These are phyloP conservation scores for Orchestes rusci DNA, from an alignment of 2,888 invertebrate genomes.

Conservation along the genomic window DNA sequence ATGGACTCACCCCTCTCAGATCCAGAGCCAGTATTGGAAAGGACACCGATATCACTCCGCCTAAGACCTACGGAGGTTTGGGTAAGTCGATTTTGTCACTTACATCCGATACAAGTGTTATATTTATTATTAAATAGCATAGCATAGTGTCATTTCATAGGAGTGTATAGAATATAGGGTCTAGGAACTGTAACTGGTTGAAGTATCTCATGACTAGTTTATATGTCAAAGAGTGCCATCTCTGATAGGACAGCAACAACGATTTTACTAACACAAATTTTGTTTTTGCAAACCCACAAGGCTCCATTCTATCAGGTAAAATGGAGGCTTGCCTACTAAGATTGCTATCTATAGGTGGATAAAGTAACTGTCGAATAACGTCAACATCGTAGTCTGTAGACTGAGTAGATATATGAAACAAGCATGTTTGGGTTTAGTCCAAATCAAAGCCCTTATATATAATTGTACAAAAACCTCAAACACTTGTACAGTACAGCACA, in stretches of 20 bases:
- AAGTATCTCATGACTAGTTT: no score
- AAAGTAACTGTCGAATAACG: slow-evolving; percentile 21
- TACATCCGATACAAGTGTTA: not conserved
- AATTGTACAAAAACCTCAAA: no score
- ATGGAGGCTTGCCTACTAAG: slow-evolving; percentile 54
- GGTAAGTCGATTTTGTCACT: slow-evolving; percentile 62
- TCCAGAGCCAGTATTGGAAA: slow-evolving; percentile 40
- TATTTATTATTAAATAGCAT: not conserved
- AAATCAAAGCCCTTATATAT: slow-evolving; percentile 23
- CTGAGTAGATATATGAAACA: slow-evolving; percentile 29
- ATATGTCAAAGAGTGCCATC: no score
- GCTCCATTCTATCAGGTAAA: slow-evolving; percentile 84
- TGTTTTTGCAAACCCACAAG: slow-evolving; percentile 65
- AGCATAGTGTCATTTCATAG: no score
- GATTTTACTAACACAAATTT: slow-evolving; percentile 38
- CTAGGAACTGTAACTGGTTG: no score
- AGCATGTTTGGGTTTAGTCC: slow-evolving; percentile 37
- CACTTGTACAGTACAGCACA: no score
- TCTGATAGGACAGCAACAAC: no score
- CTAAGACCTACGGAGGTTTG: slow-evolving; percentile 75
- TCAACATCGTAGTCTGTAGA: slow-evolving; percentile 37
- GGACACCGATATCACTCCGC: slow-evolving; percentile 51
- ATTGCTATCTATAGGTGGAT: slow-evolving; percentile 40
- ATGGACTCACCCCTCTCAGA: slow-evolving; percentile 34
- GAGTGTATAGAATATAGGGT: no score